Evolutionary conservation across 1,140 invertebrate genomes (phyloP).

Genomic region (Pseudomyrmex flavicornis): DNA sequence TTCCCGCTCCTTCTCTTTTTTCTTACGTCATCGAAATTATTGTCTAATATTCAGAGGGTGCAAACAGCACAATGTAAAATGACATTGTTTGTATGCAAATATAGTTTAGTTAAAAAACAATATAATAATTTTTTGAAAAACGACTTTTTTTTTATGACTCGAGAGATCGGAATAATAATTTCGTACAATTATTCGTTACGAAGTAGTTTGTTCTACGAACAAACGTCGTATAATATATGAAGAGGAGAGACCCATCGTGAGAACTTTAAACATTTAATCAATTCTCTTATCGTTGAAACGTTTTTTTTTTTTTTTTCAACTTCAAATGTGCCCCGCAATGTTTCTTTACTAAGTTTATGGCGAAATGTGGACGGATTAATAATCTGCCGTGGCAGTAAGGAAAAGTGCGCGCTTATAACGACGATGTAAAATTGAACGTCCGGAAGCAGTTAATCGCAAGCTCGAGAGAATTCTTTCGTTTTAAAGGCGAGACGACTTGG

Average conservation of each 20-base stretch:
- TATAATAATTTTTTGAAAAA: too few relatives aligned
- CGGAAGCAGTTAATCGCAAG: constrained; percentile 26
- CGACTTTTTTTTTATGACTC: too few relatives aligned
- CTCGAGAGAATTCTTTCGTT: constrained; percentile 21
- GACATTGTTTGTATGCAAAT: too few relatives aligned
- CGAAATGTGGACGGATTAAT: not conserved
- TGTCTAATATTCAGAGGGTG: not conserved
- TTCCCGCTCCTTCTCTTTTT: not conserved
- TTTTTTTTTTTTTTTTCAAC: not conserved
- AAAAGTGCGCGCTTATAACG: constrained; percentile 24
- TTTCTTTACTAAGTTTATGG: constrained; percentile 5
- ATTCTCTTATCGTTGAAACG: not conserved
- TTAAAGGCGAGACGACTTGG: constrained; percentile 32
- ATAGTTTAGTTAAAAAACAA: too few relatives aligned
- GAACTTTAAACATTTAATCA: constrained; percentile 23
- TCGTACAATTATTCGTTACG: too few relatives aligned
- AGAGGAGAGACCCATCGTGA: too few relatives aligned
- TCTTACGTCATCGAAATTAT: not conserved
- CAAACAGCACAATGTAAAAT: too few relatives aligned
- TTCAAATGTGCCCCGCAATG: not conserved
- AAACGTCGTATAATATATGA: not conserved
- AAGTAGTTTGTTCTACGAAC: not conserved
- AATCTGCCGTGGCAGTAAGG: not conserved
- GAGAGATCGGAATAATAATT: too few relatives aligned
- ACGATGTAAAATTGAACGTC: constrained; percentile 42